A percentile compares a stretch with the other conserved stretches of the same genome.
Conservation (phyloP, 92 coral and sea anemone genomes). For the Galaxea fascicularis region DNA sequence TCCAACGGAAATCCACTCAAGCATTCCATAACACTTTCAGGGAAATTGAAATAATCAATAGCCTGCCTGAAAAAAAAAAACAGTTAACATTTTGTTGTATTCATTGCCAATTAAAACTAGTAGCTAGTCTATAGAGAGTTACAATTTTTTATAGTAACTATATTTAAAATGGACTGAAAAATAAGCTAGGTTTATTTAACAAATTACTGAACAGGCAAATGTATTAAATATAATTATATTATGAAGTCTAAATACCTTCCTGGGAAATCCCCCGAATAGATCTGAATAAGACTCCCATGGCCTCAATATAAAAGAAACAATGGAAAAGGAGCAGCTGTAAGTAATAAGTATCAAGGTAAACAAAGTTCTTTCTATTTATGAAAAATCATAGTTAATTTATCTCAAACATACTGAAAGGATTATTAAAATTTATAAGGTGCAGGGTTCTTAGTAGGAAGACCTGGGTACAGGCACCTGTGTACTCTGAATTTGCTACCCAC, state of each 20-base stretch:
- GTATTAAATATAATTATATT: neutral
- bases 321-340: neutral
- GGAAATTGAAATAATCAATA: conserved; percentile 80
- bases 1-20: conserved; percentile 83
- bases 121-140: no score
- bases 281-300: conserved; percentile 85
- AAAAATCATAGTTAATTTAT: no score
- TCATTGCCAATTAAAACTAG: no score
- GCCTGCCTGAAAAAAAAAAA: conserved; percentile 71
- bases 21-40: conserved; percentile 60
- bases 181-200: neutral
- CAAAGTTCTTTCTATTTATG: no score
- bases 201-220: neutral
- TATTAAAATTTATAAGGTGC: no score
- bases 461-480: no score
- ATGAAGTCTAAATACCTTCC: conserved; percentile 62
- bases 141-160: no score
- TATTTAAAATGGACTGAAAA: neutral
- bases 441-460: no score
- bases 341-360: neutral
- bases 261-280: conserved; percentile 92
- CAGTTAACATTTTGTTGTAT: neutral
- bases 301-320: conserved; percentile 46
- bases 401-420: no score
- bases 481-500: no score